phyloP scores from a whole-genome alignment of 1,140 invertebrate genomes.

The Dreissena polymorpha region DNA sequence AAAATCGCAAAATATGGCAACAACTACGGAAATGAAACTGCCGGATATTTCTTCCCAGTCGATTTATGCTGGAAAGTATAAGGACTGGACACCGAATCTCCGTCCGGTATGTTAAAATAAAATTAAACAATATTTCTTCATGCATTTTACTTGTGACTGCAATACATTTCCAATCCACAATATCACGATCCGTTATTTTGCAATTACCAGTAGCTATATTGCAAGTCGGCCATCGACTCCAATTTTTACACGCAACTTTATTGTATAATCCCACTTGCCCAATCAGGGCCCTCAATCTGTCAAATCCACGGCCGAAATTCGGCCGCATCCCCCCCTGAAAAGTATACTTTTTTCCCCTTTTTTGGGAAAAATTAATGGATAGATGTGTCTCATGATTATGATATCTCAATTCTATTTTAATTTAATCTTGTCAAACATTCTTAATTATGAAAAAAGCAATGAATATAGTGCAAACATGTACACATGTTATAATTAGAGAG shows the following conservation, averaged over 20 bases:
- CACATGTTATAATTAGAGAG: too few relatives aligned
- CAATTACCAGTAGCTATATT: neutral
- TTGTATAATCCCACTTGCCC: too few relatives aligned
- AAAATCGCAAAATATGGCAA: constrained; percentile 26
- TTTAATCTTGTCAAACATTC: too few relatives aligned
- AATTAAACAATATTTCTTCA: neutral
- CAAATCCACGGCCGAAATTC: too few relatives aligned
- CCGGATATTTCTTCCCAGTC: constrained; percentile 67
- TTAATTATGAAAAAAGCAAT: too few relatives aligned
- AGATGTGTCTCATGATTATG: too few relatives aligned
- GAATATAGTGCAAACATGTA: too few relatives aligned
- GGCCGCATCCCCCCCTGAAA: too few relatives aligned
- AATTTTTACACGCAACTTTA: neutral
- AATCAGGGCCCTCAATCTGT: too few relatives aligned
- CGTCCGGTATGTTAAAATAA: constrained; percentile 70
- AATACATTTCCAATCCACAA: neutral
- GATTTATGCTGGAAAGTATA: constrained; percentile 82
- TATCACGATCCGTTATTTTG: neutral
- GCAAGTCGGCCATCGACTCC: neutral
- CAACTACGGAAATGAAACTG: constrained; percentile 65
- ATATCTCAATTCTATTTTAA: too few relatives aligned
- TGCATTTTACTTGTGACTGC: neutral
- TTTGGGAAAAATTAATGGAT: too few relatives aligned
- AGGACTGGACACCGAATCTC: constrained; percentile 73
- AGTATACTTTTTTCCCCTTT: too few relatives aligned